Conservation (phyloP, 1,140 invertebrate genomes). For the Drosophila hydei region DNA sequence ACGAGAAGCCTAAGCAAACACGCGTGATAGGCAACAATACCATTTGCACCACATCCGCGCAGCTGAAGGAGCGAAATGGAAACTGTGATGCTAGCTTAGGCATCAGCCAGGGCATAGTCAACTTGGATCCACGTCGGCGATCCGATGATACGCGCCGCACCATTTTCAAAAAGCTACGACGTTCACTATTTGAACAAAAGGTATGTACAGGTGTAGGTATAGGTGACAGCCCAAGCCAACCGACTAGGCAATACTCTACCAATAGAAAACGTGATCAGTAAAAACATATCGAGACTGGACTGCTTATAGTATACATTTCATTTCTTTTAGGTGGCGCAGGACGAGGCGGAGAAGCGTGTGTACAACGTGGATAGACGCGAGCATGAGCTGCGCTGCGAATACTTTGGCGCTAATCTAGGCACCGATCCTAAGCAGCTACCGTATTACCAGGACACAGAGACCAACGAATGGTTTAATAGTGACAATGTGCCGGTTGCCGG, state of each 20-base stretch:
- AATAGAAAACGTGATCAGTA: too few relatives aligned
- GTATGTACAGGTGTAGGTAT: too few relatives aligned
- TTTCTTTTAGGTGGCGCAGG: slow-evolving; percentile 86
- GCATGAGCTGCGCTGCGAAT: slow-evolving; percentile 86
- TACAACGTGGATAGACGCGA: slow-evolving; percentile 87
- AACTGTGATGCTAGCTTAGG: neutral
- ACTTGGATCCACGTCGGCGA: slow-evolving; percentile 17
- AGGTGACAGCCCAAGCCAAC: too few relatives aligned
- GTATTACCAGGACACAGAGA: slow-evolving; percentile 86
- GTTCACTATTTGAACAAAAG: slow-evolving; percentile 90
- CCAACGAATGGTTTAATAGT: slow-evolving; percentile 86
- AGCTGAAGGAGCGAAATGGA: slow-evolving; percentile 41
- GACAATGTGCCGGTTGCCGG: slow-evolving; percentile 79
- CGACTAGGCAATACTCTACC: too few relatives aligned
- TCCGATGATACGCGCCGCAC: slow-evolving; percentile 27
- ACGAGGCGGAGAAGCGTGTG: slow-evolving; percentile 87
- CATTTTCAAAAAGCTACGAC: slow-evolving; percentile 82
- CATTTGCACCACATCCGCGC: slow-evolving; percentile 40
- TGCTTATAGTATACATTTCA: neutral
- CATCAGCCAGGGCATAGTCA: neutral
- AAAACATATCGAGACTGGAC: too few relatives aligned
- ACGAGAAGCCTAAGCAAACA: slow-evolving; percentile 28
- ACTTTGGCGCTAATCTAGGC: slow-evolving; percentile 86
- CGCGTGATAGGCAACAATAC: slow-evolving; percentile 50
- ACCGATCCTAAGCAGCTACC: slow-evolving; percentile 86